A percentile compares a stretch with the other conserved stretches of the same genome.
Evolutionary conservation across 2,888 invertebrate species (phyloP).

Genomic region (Bibio marci): DNA sequence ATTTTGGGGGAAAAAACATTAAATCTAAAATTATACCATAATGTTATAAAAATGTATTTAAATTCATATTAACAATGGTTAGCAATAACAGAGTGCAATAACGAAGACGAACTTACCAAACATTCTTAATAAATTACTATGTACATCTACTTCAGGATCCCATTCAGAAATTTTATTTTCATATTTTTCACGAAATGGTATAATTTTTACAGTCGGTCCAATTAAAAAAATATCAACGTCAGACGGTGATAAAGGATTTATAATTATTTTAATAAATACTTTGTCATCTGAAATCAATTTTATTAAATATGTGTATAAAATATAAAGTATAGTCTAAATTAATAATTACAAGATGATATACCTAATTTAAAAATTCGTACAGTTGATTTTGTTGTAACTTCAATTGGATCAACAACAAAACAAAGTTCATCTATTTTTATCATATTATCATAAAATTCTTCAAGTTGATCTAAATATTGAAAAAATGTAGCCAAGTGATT

Average conservation of each 20-base stretch:
- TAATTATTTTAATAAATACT: constrained; percentile 21
- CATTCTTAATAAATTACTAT: constrained; percentile 25
- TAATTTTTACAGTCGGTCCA: constrained; percentile 24
- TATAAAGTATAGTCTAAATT: background rate
- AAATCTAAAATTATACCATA: constrained; percentile 17
- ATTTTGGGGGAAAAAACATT: constrained; percentile 25
- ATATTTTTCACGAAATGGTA: constrained; percentile 17
- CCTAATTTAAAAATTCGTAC: constrained; percentile 22
- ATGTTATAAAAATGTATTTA: too few relatives aligned
- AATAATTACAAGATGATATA: background rate
- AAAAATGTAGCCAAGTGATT: constrained; percentile 14
- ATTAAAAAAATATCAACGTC: constrained; percentile 22
- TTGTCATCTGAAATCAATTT: constrained; percentile 13
- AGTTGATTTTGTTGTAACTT: constrained; percentile 19
- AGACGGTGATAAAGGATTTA: constrained; percentile 22
- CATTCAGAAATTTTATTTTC: constrained; percentile 22
- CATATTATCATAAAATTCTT: constrained; percentile 20
- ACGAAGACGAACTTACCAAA: constrained; percentile 13
- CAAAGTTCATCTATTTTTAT: constrained; percentile 25
- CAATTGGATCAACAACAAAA: constrained; percentile 21
- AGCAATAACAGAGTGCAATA: too few relatives aligned
- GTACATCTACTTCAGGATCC: constrained; percentile 24
- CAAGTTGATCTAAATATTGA: constrained; percentile 19
- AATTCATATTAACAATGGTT: too few relatives aligned
- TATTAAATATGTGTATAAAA: too few relatives aligned